Conservation (phyloP, 2,888 invertebrate species). For the Lochmaea crataegi region DNA sequence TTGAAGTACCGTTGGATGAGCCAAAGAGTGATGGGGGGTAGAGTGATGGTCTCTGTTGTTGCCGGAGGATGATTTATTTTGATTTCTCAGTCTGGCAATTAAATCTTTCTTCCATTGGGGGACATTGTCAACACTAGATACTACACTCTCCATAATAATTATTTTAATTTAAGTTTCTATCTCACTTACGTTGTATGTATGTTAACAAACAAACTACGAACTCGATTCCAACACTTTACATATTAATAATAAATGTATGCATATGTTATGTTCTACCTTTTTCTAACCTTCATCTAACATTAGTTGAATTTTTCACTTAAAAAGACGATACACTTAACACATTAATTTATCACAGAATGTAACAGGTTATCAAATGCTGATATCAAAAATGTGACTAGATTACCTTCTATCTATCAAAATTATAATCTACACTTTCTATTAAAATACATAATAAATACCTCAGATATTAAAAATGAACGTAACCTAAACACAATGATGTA, state of each 20-base stretch:
- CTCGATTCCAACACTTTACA: constrained; percentile 18
- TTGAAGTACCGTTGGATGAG: constrained; percentile 57
- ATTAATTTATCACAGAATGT: constrained; percentile 42
- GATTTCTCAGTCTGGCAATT: constrained; percentile 77
- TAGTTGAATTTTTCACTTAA: constrained; percentile 26
- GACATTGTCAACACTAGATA: constrained; percentile 56
- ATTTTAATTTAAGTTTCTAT: constrained; percentile 14
- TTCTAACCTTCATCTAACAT: constrained; percentile 20
- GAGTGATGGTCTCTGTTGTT: constrained; percentile 45
- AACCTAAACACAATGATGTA: constrained; percentile 46
- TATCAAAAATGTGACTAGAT: constrained; percentile 46
- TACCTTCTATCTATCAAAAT: constrained; percentile 40
- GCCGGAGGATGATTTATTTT: constrained; percentile 57
- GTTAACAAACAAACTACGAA: constrained; percentile 22
- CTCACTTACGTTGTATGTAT: background rate
- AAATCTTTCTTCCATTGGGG: constrained; percentile 89
- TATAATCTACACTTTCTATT: constrained; percentile 50
- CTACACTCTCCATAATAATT: constrained; percentile 33
- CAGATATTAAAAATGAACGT: constrained; percentile 48
- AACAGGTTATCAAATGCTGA: constrained; percentile 30
- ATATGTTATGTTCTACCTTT: constrained; percentile 15
- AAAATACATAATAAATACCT: constrained; percentile 45
- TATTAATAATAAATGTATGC: constrained; percentile 10
- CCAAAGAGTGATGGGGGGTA: constrained; percentile 43
- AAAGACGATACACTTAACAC: constrained; percentile 35